Evolutionary conservation across 2,113 vertebrate species (phyloP).

Genomic region (Stegostoma tigrinum): DNA sequence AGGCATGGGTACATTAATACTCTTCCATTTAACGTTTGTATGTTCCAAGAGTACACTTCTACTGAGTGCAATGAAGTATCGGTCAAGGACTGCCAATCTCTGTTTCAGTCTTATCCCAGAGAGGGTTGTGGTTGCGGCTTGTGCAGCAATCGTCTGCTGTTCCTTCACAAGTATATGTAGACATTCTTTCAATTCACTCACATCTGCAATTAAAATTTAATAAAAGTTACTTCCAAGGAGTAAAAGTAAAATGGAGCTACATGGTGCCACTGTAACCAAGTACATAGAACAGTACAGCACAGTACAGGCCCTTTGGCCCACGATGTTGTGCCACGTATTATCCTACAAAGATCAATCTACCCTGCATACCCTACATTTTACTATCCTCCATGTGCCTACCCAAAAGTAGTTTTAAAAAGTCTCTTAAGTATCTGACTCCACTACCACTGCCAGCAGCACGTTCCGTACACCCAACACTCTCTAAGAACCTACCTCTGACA

Average conservation of each 20-base stretch:
- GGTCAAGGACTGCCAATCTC: conserved; percentile 86
- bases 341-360: no score
- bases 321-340: no score
- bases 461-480: no score
- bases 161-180: conserved; percentile 85
- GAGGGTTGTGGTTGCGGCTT: conserved; percentile 81
- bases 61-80: conserved; percentile 91
- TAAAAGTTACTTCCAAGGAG: conserved; percentile 25
- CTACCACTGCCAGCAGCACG: no score
- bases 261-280: no score
- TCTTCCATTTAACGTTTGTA: conserved; percentile 82
- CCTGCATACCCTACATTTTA: no score
- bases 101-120: conserved; percentile 84
- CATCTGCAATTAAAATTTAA: conserved; percentile 56
- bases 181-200: conserved; percentile 82
- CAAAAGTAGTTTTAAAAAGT: no score
- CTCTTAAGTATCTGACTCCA: no score
- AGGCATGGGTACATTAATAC: conserved; percentile 65
- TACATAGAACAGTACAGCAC: no score
- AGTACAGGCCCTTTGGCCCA: no score
- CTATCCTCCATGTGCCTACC: no score
- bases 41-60: conserved; percentile 88
- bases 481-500: no score
- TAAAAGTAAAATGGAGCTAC: neutral
- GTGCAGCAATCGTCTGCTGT: conserved; percentile 77